Evolutionary conservation across 2,888 invertebrate genomes (phyloP), one percentile per base, ranked within the genome.

Genomic region (Clivina fossor): DNA sequence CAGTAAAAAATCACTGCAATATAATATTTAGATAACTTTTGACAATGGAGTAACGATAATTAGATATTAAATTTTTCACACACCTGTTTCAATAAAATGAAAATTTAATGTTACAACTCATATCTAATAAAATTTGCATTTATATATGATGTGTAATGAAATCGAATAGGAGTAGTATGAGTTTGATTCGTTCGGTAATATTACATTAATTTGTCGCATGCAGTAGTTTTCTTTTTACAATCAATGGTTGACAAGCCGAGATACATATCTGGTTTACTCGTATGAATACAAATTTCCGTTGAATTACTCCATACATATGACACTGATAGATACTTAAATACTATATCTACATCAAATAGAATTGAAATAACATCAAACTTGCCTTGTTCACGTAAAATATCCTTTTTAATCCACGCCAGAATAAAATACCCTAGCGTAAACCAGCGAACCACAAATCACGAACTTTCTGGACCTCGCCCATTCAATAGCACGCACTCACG

Each of bases 381-480:
- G 53, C 53, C 53, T 53, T 53, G 22, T 53, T 53, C 44, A 53
- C 53, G 53, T 53, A 44, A 53, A 53, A 44, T 53, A 53, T 53
- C 44, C 44, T 22, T 41, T 18, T 41, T 53, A 53, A 53, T 43
- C 53, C 53, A 53, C 53, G 53, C 53, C 53, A 53, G 53, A 53
- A 43, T 53, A 53, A 28, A 35, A 44, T 35, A 44, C 35, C 44
- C 43, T 44, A 53, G 43, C 43, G 43, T 53, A 53, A 53, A 53
- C 32, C 53, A 35, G 35, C 53, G 37, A 44, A 53, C 44, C 50
- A 50, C 50, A 68, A 69, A 71, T 71, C 71, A 71, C 71, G 69
- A 72, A 69, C 69, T 70, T 71, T 69, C 69, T 65, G 68, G 69
- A 66, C 67, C 67, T 66, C 69, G 70, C 68, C 69, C 71, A 72